Evolutionary conservation across 92 coral and sea anemone genomes (phyloP).

Genomic region (Epizoanthus stellaris): DNA sequence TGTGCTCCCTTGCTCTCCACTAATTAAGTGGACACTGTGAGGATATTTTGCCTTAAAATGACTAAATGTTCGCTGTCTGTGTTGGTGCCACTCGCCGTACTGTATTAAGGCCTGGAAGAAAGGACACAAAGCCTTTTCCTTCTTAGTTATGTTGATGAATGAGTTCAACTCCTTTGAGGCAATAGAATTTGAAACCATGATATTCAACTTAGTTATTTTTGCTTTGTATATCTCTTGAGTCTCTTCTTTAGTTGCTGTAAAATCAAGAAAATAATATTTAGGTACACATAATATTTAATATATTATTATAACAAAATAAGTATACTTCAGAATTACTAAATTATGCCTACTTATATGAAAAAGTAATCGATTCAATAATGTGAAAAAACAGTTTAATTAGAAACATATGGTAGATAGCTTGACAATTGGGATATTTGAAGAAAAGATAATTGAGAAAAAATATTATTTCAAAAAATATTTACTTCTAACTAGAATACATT

Average conservation of each 20-base stretch:
- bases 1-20: conserved; percentile 56
- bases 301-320: background rate
- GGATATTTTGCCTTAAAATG: conserved; percentile 86
- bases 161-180: conserved; percentile 72
- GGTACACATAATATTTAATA: background rate
- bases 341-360: too few relatives aligned
- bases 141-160: conserved; percentile 54
- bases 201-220: conserved; percentile 51
- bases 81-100: conserved; percentile 72
- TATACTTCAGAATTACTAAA: too few relatives aligned
- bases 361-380: too few relatives aligned
- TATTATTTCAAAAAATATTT: too few relatives aligned
- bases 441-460: too few relatives aligned
- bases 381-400: too few relatives aligned
- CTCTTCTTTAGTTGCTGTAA: conserved; percentile 37
- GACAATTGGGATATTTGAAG: too few relatives aligned
- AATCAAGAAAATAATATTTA: conserved; percentile 8
- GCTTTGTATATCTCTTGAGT: conserved; percentile 40
- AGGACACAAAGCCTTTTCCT: conserved; percentile 73
- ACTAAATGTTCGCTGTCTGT: conserved; percentile 74
- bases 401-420: too few relatives aligned
- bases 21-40: conserved; percentile 57
- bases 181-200: conserved; percentile 48
- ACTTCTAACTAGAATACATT: too few relatives aligned
- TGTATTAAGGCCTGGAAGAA: conserved; percentile 71